Percentiles rank a stretch among this genome's conserved stretches.
These are phyloP conservation scores for Coracopsis vasa DNA, from an alignment of 2,113 vertebrate genomes.

Conservation along the genomic window DNA sequence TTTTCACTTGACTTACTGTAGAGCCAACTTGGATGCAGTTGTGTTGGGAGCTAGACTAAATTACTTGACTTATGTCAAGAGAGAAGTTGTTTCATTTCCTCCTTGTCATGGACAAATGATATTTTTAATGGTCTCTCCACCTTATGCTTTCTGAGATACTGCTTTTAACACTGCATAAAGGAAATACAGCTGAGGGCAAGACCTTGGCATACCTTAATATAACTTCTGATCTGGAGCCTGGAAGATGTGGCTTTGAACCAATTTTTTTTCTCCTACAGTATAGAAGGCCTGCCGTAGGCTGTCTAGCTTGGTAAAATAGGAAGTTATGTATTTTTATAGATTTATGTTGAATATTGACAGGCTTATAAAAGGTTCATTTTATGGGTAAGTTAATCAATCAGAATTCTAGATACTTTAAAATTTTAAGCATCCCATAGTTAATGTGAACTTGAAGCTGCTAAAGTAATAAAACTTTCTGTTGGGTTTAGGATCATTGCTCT, in stretches of 20 bases:
- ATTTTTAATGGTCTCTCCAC: neutral
- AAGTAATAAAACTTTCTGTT: neutral
- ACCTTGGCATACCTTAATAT: neutral
- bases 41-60: neutral
- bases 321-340: neutral
- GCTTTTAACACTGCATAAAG: neutral
- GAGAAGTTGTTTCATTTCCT: conserved; percentile 10
- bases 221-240: neutral
- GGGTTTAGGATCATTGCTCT: neutral
- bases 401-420: neutral
- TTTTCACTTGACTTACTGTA: neutral
- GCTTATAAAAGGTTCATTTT: neutral
- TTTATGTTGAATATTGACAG: neutral
- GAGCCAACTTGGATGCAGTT: neutral
- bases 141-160: neutral
- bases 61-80: neutral
- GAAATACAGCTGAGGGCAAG: neutral
- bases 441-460: neutral
- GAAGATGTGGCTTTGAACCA: neutral
- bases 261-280: neutral
- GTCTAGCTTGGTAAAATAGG: neutral
- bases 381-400: neutral
- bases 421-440: neutral
- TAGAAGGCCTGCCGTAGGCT: neutral
- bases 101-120: neutral